Conservation (phyloP, 1,140 invertebrate genomes). For the Orussus abietinus region DNA sequence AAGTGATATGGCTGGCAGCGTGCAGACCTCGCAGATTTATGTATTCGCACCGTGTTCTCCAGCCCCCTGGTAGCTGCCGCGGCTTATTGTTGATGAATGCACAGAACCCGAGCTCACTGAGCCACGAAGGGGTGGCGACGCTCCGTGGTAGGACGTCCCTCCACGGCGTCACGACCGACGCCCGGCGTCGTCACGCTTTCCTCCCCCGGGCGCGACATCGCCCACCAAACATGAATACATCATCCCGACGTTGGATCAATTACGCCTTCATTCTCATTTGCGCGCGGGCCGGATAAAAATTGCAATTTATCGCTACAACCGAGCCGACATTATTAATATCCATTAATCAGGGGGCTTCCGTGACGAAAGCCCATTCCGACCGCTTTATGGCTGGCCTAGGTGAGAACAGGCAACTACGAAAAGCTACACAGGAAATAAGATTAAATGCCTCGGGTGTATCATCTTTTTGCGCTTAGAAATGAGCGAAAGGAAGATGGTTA, state of each 20-base stretch:
- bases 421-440: too few relatives aligned
- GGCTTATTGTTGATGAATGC: conserved; percentile 33
- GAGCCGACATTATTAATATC: conserved; percentile 34
- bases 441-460: too few relatives aligned
- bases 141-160: not conserved
- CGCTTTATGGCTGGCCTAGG: too few relatives aligned
- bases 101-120: conserved; percentile 24
- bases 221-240: not conserved
- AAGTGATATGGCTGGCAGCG: conserved; percentile 41
- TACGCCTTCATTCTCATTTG: conserved; percentile 25
- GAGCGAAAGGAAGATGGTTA: too few relatives aligned
- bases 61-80: conserved; percentile 14
- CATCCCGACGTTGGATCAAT: conserved; percentile 18
- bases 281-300: conserved; percentile 16
- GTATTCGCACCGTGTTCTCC: conserved; percentile 17
- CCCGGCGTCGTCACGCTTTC: not conserved
- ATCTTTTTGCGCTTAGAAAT: too few relatives aligned
- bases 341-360: conserved; percentile 30
- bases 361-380: too few relatives aligned
- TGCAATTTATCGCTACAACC: conserved; percentile 27
- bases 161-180: not conserved
- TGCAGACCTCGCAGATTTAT: conserved; percentile 42
- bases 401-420: too few relatives aligned
- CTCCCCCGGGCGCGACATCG: not conserved
- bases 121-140: conserved; percentile 17